Base-by-base conservation (phyloP, 2,888 invertebrate species). In the Caenorhabditis wallacei region DNA sequence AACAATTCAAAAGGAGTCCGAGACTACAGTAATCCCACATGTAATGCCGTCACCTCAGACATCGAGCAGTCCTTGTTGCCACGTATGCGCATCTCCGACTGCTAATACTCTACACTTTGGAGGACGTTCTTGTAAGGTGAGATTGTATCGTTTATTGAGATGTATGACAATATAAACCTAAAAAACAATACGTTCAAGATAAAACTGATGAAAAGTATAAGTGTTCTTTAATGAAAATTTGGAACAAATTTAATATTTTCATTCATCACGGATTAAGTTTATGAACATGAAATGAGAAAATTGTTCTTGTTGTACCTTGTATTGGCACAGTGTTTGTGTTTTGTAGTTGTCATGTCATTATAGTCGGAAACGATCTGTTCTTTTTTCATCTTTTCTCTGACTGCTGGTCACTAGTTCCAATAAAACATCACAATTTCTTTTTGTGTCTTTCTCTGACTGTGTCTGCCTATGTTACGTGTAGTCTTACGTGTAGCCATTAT, bases 91-190 rank as follows among this genome's bases (percentile, higher is more conserved):
- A 7, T 87, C 87, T 46, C 87, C 87, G 16, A 85, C 78, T 30
- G 87, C 87, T 11, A 84, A 80, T 40, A 87, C 87, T 18, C 59
- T 87, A 13, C 87, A 87, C 53, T 87, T 87, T 72, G 87, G 86
- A 11, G 86, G 82, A 10, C 57, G 86, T 61, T 80, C 80, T 43
- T 84, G 84, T 78, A 84, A 84, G 66, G 82, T 85, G 26, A 68
- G 80, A 10, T 22, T 16, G n/a, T 30, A 48, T 56, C 22, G 26
- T 1, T 2, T 1, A 10, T 35, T 43, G 35, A 20, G 10, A 24
- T 24, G 3, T 30, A 30, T 8, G 8, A 3, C 30, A 51, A n/a
- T 16, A 56, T 26, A 24, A 20, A 24, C 24, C 13, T 2, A 8
- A 40, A 40, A 40, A 40, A 40, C 16, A 16, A 13, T 40, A 10